phyloP scores from a whole-genome alignment of 2,797 vertebrate genomes.

The Artibeus jamaicensis region DNA sequence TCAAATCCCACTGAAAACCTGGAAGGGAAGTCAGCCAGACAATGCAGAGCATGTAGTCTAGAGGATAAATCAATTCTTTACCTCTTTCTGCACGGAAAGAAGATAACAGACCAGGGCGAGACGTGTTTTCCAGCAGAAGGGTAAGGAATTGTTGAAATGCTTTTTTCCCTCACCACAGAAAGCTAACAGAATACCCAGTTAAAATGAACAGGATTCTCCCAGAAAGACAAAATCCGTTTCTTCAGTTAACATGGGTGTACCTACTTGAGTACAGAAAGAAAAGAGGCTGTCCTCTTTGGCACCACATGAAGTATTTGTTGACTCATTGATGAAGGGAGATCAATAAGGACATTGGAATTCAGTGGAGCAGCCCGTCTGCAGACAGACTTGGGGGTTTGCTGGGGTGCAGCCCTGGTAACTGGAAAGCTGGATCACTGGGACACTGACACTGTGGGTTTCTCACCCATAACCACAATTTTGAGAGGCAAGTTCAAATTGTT shows the following conservation, averaged over 20 bases:
- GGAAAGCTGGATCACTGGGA: constrained; percentile 49
- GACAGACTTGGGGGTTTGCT: background rate
- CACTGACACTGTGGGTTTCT: constrained; percentile 27
- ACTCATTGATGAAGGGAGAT: background rate
- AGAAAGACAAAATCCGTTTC: background rate
- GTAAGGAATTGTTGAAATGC: constrained; percentile 56
- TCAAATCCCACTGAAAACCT: constrained; percentile 56
- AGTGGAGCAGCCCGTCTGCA: background rate
- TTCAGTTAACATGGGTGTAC: background rate
- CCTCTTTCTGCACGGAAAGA: constrained; percentile 63
- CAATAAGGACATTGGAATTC: background rate
- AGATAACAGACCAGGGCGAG: constrained; percentile 72
- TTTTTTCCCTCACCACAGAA: constrained; percentile 46
- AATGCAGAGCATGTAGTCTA: constrained; percentile 48
- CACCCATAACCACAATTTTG: background rate
- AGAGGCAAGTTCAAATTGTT: constrained; percentile 21
- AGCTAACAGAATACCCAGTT: background rate
- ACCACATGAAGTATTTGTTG: background rate
- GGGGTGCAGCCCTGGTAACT: background rate
- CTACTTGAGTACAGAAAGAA: background rate
- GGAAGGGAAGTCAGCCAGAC: constrained; percentile 71
- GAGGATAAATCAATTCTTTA: constrained; percentile 73
- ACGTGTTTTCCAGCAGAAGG: constrained; percentile 66
- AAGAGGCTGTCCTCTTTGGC: background rate
- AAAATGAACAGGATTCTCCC: background rate